These are phyloP conservation scores for Glossophaga mutica DNA, from an alignment of 2,797 vertebrate species.

Conservation along the genomic window DNA sequence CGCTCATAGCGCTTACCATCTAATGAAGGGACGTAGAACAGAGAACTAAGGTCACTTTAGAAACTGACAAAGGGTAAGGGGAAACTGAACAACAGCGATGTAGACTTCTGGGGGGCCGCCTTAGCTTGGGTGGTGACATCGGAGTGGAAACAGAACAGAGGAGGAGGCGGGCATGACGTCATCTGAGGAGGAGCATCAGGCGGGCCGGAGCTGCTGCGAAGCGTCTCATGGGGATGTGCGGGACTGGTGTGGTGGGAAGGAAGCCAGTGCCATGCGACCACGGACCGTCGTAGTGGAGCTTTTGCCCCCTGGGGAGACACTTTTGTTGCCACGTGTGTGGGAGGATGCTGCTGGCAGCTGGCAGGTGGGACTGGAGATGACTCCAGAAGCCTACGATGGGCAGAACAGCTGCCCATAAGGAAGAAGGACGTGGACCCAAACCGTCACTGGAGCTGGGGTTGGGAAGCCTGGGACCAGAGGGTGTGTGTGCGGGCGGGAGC, in stretches of 20 bases:
- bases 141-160: not conserved
- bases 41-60: not conserved
- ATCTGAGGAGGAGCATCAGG: not conserved
- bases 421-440: not conserved
- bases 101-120: not conserved
- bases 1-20: not conserved
- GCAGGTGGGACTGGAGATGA: not conserved
- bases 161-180: not conserved
- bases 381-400: fast-evolving
- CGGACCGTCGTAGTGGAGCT: no score
- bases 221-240: fast-evolving
- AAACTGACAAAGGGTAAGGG: fast-evolving
- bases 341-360: not conserved
- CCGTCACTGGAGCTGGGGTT: not conserved
- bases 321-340: not conserved
- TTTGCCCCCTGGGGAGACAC: not conserved
- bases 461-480: not conserved
- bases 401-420: not conserved
- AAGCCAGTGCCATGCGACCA: not conserved
- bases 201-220: fast-evolving
- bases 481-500: fast-evolving
- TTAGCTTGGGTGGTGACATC: no score
- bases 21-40: fast-evolving
- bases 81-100: not conserved
- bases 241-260: not conserved